These are phyloP conservation scores for Scartelaos histophorus DNA, from an alignment of 2,113 vertebrate genomes.

Conservation along the genomic window DNA sequence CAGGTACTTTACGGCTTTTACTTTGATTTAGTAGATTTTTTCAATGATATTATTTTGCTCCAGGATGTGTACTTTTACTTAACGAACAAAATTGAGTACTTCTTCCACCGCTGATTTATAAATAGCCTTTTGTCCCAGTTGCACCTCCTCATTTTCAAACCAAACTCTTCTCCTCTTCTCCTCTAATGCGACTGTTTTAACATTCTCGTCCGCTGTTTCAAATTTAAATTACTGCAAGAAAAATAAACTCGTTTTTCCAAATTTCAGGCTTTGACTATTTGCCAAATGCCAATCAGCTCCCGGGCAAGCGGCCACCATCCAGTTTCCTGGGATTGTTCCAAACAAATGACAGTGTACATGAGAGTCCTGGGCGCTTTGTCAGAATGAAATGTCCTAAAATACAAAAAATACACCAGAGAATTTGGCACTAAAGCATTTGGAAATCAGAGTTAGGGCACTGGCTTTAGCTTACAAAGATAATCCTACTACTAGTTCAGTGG, in stretches of 20 bases:
- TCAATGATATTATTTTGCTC: too few relatives aligned
- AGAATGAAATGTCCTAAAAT: slow-evolving; percentile 1
- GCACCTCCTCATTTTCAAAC: too few relatives aligned
- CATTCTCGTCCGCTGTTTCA: background rate
- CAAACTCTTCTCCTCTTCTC: too few relatives aligned
- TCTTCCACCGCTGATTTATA: too few relatives aligned
- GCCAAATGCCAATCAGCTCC: slow-evolving; percentile 1
- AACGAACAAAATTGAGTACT: too few relatives aligned
- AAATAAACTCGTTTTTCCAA: background rate
- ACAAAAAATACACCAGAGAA: background rate
- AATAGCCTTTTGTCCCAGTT: too few relatives aligned
- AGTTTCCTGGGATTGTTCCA: background rate
- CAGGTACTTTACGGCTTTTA: too few relatives aligned
- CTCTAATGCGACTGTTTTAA: background rate
- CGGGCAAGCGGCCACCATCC: background rate
- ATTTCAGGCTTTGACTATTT: background rate
- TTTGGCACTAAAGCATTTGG: background rate
- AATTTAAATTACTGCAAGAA: background rate
- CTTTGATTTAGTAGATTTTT: too few relatives aligned
- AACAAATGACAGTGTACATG: background rate
- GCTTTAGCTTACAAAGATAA: background rate
- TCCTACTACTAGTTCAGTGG: background rate
- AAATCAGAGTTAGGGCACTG: background rate
- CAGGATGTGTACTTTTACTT: too few relatives aligned
- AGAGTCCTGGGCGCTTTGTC: background rate